A percentile compares a stretch with the other conserved stretches of the same genome.
These are phyloP conservation scores for Ciconia nigra DNA, from an alignment of 2,797 vertebrate genomes.

Conservation along the genomic window DNA sequence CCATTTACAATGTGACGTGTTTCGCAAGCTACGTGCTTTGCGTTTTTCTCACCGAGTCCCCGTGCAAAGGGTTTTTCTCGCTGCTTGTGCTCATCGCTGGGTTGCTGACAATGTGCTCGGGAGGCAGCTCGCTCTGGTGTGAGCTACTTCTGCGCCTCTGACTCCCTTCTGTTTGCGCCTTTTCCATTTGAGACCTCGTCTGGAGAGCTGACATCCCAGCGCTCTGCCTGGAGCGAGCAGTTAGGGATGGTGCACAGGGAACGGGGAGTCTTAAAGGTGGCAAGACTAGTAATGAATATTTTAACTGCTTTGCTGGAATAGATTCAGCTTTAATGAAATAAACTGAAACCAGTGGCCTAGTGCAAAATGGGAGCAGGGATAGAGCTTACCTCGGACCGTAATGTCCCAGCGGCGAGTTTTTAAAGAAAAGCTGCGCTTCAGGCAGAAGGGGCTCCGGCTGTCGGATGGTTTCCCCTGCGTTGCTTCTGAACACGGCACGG, in stretches of 20 bases:
- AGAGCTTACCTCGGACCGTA: accelerated
- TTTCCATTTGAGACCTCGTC: not conserved
- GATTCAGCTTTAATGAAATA: not conserved
- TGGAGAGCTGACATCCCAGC: not conserved
- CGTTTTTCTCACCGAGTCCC: not conserved
- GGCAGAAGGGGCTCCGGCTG: not conserved
- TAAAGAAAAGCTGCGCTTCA: not conserved
- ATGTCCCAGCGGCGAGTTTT: not conserved
- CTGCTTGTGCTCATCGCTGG: not conserved
- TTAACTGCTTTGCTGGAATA: constrained; percentile 8
- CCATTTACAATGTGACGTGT: not conserved
- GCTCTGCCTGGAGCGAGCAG: not conserved
- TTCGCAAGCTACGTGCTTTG: not conserved
- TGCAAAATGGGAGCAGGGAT: not conserved
- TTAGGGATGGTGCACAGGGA: not conserved
- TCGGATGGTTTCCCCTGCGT: not conserved
- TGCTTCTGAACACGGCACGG: accelerated
- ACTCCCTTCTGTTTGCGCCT: not conserved
- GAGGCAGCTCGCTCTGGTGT: not conserved
- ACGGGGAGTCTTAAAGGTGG: not conserved
- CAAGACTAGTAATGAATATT: not conserved
- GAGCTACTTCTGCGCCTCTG: not conserved
- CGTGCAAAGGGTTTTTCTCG: not conserved
- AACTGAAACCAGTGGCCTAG: not conserved
- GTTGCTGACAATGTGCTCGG: not conserved